Evolutionary conservation across 2,113 vertebrate genomes (phyloP), one percentile per base, ranked within the genome.

Genomic region (Baryphthengus martii): DNA sequence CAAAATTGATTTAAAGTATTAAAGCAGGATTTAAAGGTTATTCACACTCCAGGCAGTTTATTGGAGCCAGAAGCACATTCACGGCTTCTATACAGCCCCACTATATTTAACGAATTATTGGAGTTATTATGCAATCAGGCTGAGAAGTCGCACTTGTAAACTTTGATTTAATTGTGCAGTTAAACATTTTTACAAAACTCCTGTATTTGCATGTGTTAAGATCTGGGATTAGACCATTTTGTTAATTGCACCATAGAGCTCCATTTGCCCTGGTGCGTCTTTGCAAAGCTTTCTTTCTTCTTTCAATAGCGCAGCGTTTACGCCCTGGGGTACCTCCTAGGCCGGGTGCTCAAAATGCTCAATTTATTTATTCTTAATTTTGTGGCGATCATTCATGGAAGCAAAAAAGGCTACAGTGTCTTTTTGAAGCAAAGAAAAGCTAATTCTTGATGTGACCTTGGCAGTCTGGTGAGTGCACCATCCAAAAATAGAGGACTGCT

Each of bases 301-400:
- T 98, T 99, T 99, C 98, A 99, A 99, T 99, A 99, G 99, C 98
- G 98, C 98, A 97, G 98, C 99, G 98, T 98, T 99, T 99, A 99
- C 98, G 99, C 99, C 98, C 99, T 98, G 99, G 98, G 99, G 98
- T 99, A 99, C 98, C 99, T 99, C 99, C 99, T 98, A 98, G 98
- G 98, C 98, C 97, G 97, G 98, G 98, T 99, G 98, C 99, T 99
- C 98, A 98, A 99, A 99, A 99, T 99, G 98, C 98, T 99, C 99
- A 98, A 99, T 99, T 99, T 99, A 99, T 99, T 99, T 99, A 99
- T 99, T 99, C 99, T 99, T 99, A 99, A 99, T 99, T 99, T 99
- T 99, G 99, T 99, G 98, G 98, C 99, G 98, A 99, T 99, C 99
- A 99, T 99, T 99, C 99, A 99, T 99, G 98, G 99, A 99, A 99